These are phyloP conservation scores for Malthinus seriepunctatus DNA, from an alignment of 2,888 invertebrate genomes.

Conservation along the genomic window DNA sequence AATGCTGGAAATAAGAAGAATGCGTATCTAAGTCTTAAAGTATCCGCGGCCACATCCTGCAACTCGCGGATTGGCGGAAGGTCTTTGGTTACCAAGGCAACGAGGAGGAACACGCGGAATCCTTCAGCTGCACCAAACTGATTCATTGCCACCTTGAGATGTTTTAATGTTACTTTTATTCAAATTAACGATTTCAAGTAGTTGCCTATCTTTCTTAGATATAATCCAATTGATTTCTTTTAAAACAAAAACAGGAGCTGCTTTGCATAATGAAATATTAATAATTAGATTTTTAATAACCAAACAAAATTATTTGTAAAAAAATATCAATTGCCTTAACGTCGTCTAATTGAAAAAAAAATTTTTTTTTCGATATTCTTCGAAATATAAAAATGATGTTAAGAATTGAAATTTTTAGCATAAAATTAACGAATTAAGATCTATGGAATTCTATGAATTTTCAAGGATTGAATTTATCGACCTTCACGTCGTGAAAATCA, in stretches of 20 bases:
- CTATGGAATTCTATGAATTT: too few relatives aligned
- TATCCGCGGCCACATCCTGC: constrained; percentile 52
- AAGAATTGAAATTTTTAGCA: too few relatives aligned
- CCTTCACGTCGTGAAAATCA: too few relatives aligned
- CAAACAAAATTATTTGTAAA: too few relatives aligned
- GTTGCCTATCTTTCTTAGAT: constrained; percentile 28
- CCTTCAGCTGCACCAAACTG: constrained; percentile 50
- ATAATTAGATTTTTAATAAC: too few relatives aligned
- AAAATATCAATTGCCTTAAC: too few relatives aligned
- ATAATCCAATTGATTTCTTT: constrained; percentile 26
- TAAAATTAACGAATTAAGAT: too few relatives aligned
- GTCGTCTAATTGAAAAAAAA: too few relatives aligned
- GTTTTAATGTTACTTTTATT: constrained; percentile 57
- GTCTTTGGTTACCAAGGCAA: constrained; percentile 51
- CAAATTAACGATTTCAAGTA: constrained; percentile 54
- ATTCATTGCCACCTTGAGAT: constrained; percentile 57
- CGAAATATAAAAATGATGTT: too few relatives aligned
- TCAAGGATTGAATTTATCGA: too few relatives aligned
- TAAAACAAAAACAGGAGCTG: constrained; percentile 12
- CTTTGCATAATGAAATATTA: not conserved
- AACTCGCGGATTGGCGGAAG: constrained; percentile 52
- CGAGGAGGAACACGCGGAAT: constrained; percentile 52
- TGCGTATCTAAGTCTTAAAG: constrained; percentile 49
- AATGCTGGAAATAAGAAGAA: constrained; percentile 51
- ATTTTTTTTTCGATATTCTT: too few relatives aligned